Conservation (phyloP, 2,888 invertebrate genomes). For the Hetaerina titia region DNA sequence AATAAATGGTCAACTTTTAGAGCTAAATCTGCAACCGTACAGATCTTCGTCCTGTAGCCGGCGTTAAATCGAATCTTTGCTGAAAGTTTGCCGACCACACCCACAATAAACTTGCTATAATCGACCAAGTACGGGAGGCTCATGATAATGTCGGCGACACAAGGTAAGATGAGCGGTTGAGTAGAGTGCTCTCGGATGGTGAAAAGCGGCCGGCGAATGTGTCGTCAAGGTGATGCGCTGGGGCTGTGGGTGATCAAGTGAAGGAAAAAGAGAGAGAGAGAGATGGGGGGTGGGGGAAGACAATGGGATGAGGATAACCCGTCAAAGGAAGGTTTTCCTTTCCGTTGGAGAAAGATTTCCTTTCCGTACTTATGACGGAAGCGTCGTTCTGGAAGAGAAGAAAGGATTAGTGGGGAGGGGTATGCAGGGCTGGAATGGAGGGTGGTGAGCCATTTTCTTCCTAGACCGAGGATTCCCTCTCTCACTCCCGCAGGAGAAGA, state of each 20-base stretch:
- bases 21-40: no score
- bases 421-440: background rate
- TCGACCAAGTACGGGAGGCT: background rate
- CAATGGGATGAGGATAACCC: background rate
- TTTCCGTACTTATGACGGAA: constrained; percentile 54
- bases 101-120: no score
- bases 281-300: background rate
- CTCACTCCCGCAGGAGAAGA: background rate
- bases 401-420: background rate
- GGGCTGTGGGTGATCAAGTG: background rate
- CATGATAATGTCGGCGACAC: background rate
- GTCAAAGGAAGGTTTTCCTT: constrained; percentile 47
- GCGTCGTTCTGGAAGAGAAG: constrained; percentile 50
- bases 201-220: background rate
- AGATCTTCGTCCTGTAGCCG: no score
- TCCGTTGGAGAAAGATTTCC: constrained; percentile 55
- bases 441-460: background rate
- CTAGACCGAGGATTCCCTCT: background rate
- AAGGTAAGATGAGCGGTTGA: background rate
- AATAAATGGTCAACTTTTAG: no score
- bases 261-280: background rate
- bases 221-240: background rate
- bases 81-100: no score
- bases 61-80: no score
- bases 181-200: background rate